Evolutionary conservation across 2,888 invertebrate genomes (phyloP).

Genomic region (Poecilus cupreus): DNA sequence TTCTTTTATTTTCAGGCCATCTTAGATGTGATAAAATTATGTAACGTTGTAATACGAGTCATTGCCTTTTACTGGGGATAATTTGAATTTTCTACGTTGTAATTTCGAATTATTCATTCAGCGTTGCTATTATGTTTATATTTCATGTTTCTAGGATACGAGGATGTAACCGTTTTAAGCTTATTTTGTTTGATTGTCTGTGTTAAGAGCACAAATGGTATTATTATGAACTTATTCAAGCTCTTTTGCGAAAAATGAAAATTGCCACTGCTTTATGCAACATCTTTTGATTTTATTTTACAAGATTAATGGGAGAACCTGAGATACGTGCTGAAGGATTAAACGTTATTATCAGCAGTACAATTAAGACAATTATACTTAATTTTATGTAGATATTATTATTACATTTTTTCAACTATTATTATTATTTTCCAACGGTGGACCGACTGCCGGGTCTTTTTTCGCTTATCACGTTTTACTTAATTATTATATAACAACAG

Average conservation of each 20-base stretch:
- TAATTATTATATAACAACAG: no score
- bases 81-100: conserved; percentile 44
- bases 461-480: no score
- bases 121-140: conserved; percentile 12
- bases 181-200: conserved; percentile 18
- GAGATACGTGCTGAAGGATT: neutral
- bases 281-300: neutral
- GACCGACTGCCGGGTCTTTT: no score
- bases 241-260: neutral
- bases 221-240: conserved; percentile 22
- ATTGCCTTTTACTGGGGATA: conserved; percentile 32
- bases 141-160: neutral
- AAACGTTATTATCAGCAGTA: no score
- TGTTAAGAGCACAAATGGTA: conserved; percentile 23
- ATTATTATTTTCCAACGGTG: no score
- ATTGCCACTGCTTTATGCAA: conserved; percentile 7
- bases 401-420: no score
- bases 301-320: neutral
- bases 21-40: conserved; percentile 41
- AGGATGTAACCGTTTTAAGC: conserved; percentile 27
- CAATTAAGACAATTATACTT: no score
- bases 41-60: conserved; percentile 44
- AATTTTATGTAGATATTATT: no score
- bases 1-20: conserved; percentile 30
- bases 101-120: conserved; percentile 39